phyloP scores from a whole-genome alignment of 2,113 vertebrate species.

The Choloepus hoffmanni region DNA sequence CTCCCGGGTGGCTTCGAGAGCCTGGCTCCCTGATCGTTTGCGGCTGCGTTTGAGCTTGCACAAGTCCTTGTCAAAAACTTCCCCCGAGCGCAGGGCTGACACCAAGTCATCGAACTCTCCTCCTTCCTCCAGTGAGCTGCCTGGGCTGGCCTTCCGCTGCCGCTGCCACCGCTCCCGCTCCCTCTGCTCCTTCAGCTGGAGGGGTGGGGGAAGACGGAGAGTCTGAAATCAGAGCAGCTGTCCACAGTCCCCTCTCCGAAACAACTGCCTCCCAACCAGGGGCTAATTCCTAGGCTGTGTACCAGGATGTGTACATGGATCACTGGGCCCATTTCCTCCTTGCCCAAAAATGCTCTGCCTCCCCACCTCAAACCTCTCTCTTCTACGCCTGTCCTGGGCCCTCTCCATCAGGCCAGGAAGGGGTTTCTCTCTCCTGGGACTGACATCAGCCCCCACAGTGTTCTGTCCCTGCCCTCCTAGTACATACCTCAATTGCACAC shows the following conservation, averaged over 20 bases:
- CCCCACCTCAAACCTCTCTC: not conserved
- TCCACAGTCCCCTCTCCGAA: not conserved
- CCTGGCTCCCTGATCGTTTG: constrained; percentile 94
- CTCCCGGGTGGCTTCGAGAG: constrained; percentile 92
- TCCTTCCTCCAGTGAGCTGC: constrained; percentile 91
- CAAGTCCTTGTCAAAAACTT: constrained; percentile 99
- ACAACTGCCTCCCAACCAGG: not conserved
- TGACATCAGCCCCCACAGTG: not conserved
- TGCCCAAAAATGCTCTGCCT: fast-evolving
- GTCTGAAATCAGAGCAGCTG: not conserved
- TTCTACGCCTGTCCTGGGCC: not conserved
- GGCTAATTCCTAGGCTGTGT: not conserved
- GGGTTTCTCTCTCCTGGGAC: not conserved
- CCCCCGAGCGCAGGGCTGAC: constrained; percentile 95
- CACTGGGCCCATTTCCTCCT: not conserved
- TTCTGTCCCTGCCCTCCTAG: not conserved
- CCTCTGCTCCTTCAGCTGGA: constrained; percentile 96
- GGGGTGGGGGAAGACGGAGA: not conserved
- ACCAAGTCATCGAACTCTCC: constrained; percentile 98
- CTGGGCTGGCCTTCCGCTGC: constrained; percentile 89
- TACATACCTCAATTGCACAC: too few species aligned
- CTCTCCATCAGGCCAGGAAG: not conserved
- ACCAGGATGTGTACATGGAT: fast-evolving
- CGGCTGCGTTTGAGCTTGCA: constrained; percentile 98
- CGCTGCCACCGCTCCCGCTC: constrained; percentile 92